phyloP scores from a whole-genome alignment of 2,888 invertebrate species.

The Dryococelus australis region DNA sequence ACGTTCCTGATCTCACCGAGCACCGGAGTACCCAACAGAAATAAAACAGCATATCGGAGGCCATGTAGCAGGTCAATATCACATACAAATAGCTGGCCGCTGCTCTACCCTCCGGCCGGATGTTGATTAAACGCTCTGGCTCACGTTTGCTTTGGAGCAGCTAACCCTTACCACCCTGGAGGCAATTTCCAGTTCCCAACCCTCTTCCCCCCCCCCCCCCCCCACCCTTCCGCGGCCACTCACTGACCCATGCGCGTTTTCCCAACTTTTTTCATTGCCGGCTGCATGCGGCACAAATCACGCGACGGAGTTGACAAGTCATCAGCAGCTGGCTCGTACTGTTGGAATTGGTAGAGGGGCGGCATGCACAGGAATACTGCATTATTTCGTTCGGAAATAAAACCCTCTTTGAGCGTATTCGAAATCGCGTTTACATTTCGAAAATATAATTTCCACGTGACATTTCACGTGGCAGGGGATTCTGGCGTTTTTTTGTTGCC shows the following conservation, averaged over 20 bases:
- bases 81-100: background rate
- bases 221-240: background rate
- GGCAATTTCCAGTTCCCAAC: background rate
- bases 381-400: too few relatives aligned
- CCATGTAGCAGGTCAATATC: background rate
- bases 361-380: too few relatives aligned
- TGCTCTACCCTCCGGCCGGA: background rate
- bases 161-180: background rate
- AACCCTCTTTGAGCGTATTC: too few relatives aligned
- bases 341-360: too few relatives aligned
- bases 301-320: background rate
- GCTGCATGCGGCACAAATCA: background rate
- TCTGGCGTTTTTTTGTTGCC: too few relatives aligned
- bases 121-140: background rate
- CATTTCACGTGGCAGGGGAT: too few relatives aligned
- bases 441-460: too few relatives aligned
- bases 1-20: background rate
- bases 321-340: background rate
- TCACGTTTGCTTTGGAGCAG: slow-evolving; percentile 7
- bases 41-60: background rate
- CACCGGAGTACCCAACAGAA: background rate
- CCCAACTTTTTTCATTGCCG: background rate
- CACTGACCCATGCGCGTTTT: background rate
- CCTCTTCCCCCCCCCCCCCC: background rate
- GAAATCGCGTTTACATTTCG: too few relatives aligned